Base-by-base conservation (phyloP, 2,888 invertebrate genomes). In the Xanthorhoe designata region DNA sequence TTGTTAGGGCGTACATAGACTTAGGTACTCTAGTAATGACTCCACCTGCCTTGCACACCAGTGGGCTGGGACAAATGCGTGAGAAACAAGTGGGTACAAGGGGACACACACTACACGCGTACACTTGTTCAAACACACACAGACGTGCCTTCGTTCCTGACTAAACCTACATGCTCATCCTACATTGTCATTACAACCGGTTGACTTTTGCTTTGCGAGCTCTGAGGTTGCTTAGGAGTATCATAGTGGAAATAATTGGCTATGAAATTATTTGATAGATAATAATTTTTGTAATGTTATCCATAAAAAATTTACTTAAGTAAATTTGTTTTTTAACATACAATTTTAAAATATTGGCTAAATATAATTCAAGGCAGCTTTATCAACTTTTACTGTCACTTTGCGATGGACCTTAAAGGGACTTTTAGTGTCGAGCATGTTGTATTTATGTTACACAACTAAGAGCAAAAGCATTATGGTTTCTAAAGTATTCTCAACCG, bases 1-100 rank as follows among this genome's bases (percentile, higher is more conserved):
- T 75, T 74, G 72, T 75, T 77, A 83, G 82, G 80, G 82, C 81
- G 84, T 87, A 77, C 75, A 81, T 80, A 81, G 79, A 81, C 82
- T 84, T 83, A 79, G 79, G 77, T 83, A 82, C 82, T 80, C 79
- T 80, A 80, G 79, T 87, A 85, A 87, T 87, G 80, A 84, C 85
- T 84, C 83, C 82, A 83, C 86, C 83, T 82, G 80, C 78, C 77
- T 77, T 76, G 72, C 71, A 72, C 71, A 71, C 74, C 70, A 78
- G 75, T 73, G 75, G 77, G 76, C 78, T 73, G 74, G 77, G 71
- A 81, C 74, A 77, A 75, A 75, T 66, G 79, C 76, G 75, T 76
- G 79, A 79, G 75, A 75, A 71, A 72, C 75, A 76, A 82, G 80
- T 78, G 76, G 68, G 71, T 65, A 42, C 38, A 61, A 66, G 75